Percentiles rank a stretch among this genome's conserved stretches.
Conservation (phyloP, 2,888 invertebrate species). For the Scaptomyza cyrtandrae region DNA sequence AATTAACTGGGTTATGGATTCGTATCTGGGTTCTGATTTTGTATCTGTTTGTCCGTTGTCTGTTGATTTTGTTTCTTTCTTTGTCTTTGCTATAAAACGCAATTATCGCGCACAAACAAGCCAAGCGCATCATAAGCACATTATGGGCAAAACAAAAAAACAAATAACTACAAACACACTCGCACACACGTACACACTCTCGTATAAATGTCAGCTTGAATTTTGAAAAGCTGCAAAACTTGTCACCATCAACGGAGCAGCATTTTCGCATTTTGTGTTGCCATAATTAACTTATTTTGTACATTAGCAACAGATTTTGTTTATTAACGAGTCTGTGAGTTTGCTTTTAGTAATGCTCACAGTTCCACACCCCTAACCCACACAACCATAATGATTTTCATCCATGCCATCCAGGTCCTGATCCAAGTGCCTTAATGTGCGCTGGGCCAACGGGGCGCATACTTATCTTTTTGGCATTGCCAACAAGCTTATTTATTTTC, state of each 20-base stretch:
- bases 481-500: slow-evolving; percentile 76
- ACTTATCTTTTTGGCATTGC: slow-evolving; percentile 72
- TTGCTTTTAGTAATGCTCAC: slow-evolving; percentile 41
- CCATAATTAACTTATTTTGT: slow-evolving; percentile 77
- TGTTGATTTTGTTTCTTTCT: slow-evolving; percentile 35
- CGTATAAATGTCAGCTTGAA: slow-evolving; percentile 38
- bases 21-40: slow-evolving; percentile 10
- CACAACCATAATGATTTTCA: not conserved
- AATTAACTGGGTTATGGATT: slow-evolving; percentile 11
- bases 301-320: slow-evolving; percentile 79
- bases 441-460: slow-evolving; percentile 55
- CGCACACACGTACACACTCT: slow-evolving; percentile 2
- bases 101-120: slow-evolving; percentile 62
- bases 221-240: slow-evolving; percentile 60
- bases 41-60: slow-evolving; percentile 12
- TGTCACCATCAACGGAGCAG: slow-evolving; percentile 50
- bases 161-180: slow-evolving; percentile 1
- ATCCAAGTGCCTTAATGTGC: slow-evolving; percentile 49
- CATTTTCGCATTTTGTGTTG: slow-evolving; percentile 57
- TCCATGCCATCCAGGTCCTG: slow-evolving; percentile 3
- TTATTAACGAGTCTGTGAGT: slow-evolving; percentile 74
- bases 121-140: slow-evolving; percentile 24
- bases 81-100: slow-evolving; percentile 56
- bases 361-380: not conserved
- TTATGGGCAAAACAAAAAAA: slow-evolving; percentile 30